Base-by-base conservation (phyloP, 2,113 vertebrate genomes). In the Tichodroma muraria region DNA sequence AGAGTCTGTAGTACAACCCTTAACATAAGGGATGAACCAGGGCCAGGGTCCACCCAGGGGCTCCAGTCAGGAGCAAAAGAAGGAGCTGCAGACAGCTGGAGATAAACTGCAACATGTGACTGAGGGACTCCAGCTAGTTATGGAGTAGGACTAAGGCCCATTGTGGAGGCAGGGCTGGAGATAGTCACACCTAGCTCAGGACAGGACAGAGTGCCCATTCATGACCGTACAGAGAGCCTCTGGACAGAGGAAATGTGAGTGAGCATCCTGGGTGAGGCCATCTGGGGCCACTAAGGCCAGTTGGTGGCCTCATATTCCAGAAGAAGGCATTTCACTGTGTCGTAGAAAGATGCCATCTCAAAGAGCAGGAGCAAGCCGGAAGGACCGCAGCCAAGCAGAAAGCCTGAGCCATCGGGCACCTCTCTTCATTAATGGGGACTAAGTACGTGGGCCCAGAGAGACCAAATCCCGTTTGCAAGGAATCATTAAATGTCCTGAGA, bases 401-500 rank as follows among this genome's bases (percentile, higher is more conserved):
- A 65, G 9, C 4, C 4, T 6, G 54, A 77, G 47, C 52, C 70
- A n/a, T 71, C 64, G 60, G 9, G 64, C 54, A 27, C 35, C 20
- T 54, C 5, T 80, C 31, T 70, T 84, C n/a, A 4, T 49, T 78
- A 63, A 16, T 15, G 40, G 53, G 61, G 64, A 49, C 60, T 84
- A 85, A 69, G 44, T 14, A 64, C 40, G 35, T 33, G 25, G 57
- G 75, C 68, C 89, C 64, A 68, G 79, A 85, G 37, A 92, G 33
- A 50, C 54, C 3, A 2, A 54, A 63, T 85, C 84, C 80, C 42
- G 57, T 94, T 97, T 98, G 96, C 45, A 61, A 95, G 91, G 97
- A 96, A 97, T 97, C 97, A 94, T 95, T 96, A 96, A 95, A 89
- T 95, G 86, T 93, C 80, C 84, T 88, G 94, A 95, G 86, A 91